Evolutionary conservation across 2,797 vertebrate genomes (phyloP).

Genomic region (Choloepus didactylus): DNA sequence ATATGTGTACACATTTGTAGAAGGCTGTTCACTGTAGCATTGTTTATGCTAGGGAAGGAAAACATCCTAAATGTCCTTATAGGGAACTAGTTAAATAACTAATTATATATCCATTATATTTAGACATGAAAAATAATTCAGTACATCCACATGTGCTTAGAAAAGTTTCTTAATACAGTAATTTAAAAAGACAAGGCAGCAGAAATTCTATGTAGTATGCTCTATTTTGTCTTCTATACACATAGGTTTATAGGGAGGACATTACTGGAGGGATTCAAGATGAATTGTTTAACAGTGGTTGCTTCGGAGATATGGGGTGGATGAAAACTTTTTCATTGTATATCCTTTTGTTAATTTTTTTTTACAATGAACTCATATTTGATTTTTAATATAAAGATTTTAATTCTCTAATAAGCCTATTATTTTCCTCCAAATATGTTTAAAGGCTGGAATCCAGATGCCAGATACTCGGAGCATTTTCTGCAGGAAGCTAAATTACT

Average conservation of each 20-base stretch:
- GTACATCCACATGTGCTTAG: not conserved
- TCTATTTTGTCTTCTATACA: not conserved
- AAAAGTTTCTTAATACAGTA: not conserved
- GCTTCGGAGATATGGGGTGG: not conserved
- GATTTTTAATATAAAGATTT: not conserved
- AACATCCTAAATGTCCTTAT: not conserved
- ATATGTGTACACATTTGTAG: not conserved
- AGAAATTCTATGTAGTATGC: not conserved
- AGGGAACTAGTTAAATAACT: constrained; percentile 14
- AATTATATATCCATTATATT: not conserved
- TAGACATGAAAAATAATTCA: not conserved
- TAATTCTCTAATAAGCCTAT: constrained; percentile 64
- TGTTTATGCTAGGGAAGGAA: not conserved
- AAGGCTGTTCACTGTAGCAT: not conserved
- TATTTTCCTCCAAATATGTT: constrained; percentile 3
- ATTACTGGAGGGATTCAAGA: not conserved
- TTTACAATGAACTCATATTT: not conserved
- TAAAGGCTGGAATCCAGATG: constrained; percentile 96
- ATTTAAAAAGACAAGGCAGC: not conserved
- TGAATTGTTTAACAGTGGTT: constrained; percentile 1
- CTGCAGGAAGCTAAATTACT: constrained; percentile 95
- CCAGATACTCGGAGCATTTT: constrained; percentile 91
- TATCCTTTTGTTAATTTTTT: not conserved
- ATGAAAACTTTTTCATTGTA: not conserved
- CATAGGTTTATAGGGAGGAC: not conserved